Percentiles rank a stretch among this genome's conserved stretches.
phyloP scores from a whole-genome alignment of 1,140 invertebrate genomes.

The Parapsyche elsis region DNA sequence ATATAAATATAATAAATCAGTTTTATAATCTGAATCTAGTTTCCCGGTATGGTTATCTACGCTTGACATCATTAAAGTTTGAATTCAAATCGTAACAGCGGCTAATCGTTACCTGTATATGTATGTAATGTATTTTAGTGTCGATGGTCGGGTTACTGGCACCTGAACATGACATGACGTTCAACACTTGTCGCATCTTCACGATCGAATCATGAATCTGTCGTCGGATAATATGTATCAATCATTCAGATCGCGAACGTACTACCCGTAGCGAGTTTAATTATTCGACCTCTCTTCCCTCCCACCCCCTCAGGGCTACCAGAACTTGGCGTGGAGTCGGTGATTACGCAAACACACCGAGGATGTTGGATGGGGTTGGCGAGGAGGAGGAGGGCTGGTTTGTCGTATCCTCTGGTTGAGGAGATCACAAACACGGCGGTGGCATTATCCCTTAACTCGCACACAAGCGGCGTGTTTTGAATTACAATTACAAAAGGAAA shows the following conservation, averaged over 20 bases:
- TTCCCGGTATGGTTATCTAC: too few relatives aligned
- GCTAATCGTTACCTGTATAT: too few relatives aligned
- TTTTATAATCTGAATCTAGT: too few relatives aligned
- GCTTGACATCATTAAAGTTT: too few relatives aligned
- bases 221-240: background rate
- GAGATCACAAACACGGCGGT: constrained; percentile 38
- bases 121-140: too few relatives aligned
- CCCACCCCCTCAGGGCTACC: background rate
- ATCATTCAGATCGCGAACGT: constrained; percentile 19
- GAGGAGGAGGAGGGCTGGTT: background rate
- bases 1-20: too few relatives aligned
- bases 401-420: constrained; percentile 12
- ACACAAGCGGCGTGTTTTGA: constrained; percentile 51
- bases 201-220: background rate
- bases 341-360: constrained; percentile 41
- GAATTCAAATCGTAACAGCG: too few relatives aligned
- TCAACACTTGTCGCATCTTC: too few relatives aligned
- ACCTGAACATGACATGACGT: too few relatives aligned
- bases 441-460: constrained; percentile 48
- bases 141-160: too few relatives aligned
- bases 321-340: constrained; percentile 6
- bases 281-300: constrained; percentile 1
- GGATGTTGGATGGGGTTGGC: background rate
- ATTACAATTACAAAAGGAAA: constrained; percentile 52
- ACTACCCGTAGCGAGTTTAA: background rate